Conservation (phyloP, 2,113 vertebrate genomes). For the Poicephalus meyeri region DNA sequence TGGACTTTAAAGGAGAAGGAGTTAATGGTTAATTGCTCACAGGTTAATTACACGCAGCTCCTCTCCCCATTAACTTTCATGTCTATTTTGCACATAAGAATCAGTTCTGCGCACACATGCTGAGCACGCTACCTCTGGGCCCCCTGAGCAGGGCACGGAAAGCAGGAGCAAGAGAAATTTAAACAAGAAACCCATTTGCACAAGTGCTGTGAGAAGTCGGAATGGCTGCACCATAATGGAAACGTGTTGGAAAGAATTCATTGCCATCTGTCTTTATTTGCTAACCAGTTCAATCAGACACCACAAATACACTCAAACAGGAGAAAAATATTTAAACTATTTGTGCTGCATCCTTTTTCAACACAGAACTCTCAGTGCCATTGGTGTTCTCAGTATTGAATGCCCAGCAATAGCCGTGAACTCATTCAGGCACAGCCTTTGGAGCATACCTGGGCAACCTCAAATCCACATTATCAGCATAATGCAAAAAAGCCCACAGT, state of each 20-base stretch:
- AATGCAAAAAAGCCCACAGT: not conserved
- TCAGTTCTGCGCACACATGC: not conserved
- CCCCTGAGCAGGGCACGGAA: not conserved
- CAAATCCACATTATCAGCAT: not conserved
- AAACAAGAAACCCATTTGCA: not conserved
- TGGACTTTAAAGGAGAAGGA: not conserved
- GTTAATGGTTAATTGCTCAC: not conserved
- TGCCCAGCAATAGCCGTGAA: not conserved
- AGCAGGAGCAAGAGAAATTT: not conserved
- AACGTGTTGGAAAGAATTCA: slow-evolving; percentile 50
- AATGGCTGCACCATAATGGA: not conserved
- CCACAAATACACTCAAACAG: slow-evolving; percentile 64
- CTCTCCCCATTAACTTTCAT: not conserved
- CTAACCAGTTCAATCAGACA: slow-evolving; percentile 57
- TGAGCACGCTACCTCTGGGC: not conserved
- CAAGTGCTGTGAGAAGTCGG: not conserved
- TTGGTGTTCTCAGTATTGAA: not conserved
- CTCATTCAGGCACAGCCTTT: not conserved
- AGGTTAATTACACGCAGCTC: not conserved
- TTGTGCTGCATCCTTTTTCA: slow-evolving; percentile 14
- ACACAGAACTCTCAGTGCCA: not conserved
- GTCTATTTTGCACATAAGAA: not conserved
- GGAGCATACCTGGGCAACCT: not conserved
- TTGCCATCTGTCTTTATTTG: slow-evolving; percentile 70
- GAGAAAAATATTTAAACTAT: slow-evolving; percentile 64